Evolutionary conservation across 2,113 vertebrate genomes (phyloP).

Genomic region (Aix galericulata): DNA sequence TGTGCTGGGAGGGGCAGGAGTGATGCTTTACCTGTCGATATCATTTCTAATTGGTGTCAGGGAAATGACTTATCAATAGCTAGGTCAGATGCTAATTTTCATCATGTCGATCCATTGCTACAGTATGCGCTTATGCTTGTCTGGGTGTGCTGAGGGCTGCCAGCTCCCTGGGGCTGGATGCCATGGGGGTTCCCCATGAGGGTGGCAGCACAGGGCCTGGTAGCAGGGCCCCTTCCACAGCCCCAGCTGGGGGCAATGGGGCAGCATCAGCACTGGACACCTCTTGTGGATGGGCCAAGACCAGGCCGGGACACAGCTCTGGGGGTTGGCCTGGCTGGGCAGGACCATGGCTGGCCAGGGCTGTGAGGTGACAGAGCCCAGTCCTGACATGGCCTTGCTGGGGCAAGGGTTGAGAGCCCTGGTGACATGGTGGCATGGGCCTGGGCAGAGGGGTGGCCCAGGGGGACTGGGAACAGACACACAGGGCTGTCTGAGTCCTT

Average conservation of each 20-base stretch:
- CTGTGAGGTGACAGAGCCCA: background rate
- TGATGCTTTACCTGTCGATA: background rate
- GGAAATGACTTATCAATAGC: background rate
- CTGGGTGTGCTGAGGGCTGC: background rate
- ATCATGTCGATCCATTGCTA: background rate
- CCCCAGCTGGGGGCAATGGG: too few species aligned
- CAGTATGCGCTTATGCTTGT: background rate
- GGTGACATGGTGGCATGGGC: background rate
- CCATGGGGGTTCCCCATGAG: background rate
- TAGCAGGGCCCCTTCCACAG: background rate
- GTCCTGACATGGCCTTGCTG: background rate
- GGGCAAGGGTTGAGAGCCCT: background rate
- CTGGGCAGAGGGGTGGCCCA: background rate
- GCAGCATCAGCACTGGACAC: background rate
- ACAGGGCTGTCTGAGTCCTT: background rate
- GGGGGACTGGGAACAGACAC: background rate
- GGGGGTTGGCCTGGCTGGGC: background rate
- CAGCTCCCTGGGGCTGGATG: too few species aligned
- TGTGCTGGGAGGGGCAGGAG: background rate
- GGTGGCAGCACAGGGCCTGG: too few species aligned
- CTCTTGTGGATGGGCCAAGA: too few species aligned
- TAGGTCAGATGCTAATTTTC: background rate
- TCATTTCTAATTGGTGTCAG: background rate
- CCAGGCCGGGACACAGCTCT: rapidly evolving
- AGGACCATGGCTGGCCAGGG: too few species aligned